Evolutionary conservation across 2,797 vertebrate genomes (phyloP), one percentile per base, ranked within the genome.

Genomic region (Manis javanica): DNA sequence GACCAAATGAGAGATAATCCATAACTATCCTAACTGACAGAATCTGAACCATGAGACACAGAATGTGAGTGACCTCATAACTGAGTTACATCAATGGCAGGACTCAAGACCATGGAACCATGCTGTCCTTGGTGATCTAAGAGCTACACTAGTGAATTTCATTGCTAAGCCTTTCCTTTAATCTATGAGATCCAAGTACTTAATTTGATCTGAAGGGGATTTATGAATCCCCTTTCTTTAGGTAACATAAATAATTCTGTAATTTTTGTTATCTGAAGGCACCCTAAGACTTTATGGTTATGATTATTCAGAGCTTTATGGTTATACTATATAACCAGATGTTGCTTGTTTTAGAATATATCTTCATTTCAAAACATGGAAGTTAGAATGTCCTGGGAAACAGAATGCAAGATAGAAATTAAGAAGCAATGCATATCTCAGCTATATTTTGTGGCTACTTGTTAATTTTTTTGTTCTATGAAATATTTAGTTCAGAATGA

Each of bases 401-500:
- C 10, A 87, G 12, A 81, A 14, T n/a, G 46, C 49, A 68, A 81
- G 34, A 84, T 59, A 89, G 87, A 94, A 91, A 49, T 51, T 94
- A 61, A 91, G n/a, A 91, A 82, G 5, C 13, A 83, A 90, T 72
- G 0, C 5, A 23, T 66, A 77, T n/a, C 53, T 84, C 31, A 91
- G 26, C 19, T 24, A 77, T 61, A 53, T 72, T 94, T 71, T 81
- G 7, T 69, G 18, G 26, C 4, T 88, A 68, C 26, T 89, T 94
- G 46, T 79, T 94, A 69, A 72, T 19, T 37, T 89, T 49, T 81
- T 15, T 84, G 15, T 82, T 84, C 5, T 78, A 72, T 74, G 64
- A 71, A 88, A 83, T 90, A 96, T 74, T 92, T 92, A 72, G 84
- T 77, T 88, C 83, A 78, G 1, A 82, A 74, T 85, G 5, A 82